phyloP scores from a whole-genome alignment of 2,797 vertebrate genomes.

The Hypotaenidia philippensis region DNA sequence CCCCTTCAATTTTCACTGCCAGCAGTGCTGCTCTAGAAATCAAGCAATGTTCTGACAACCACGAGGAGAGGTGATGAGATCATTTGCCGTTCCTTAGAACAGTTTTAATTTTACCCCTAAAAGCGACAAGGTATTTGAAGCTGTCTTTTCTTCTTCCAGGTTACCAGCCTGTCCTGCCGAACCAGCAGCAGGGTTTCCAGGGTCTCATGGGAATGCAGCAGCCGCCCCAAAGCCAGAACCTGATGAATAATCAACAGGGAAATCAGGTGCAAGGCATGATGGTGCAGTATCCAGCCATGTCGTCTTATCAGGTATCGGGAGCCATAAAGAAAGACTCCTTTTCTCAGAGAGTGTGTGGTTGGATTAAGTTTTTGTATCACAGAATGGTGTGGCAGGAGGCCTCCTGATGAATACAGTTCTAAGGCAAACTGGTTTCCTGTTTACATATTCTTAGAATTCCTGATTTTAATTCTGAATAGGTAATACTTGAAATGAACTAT shows the following conservation, averaged over 20 bases:
- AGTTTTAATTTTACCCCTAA: background rate
- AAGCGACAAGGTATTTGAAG: background rate
- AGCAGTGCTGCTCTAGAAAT: background rate
- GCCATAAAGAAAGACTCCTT: background rate
- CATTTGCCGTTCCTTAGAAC: background rate
- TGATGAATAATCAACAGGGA: conserved; percentile 84
- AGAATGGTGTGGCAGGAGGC: background rate
- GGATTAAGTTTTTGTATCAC: background rate
- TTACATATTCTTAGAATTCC: background rate
- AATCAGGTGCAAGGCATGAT: conserved; percentile 87
- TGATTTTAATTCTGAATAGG: background rate
- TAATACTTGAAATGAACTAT: conserved; percentile 6
- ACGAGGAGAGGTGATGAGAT: fast-evolving
- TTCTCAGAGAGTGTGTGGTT: background rate
- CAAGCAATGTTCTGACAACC: background rate
- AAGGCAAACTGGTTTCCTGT: background rate
- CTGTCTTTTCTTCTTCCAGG: conserved; percentile 71
- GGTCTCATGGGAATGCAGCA: conserved; percentile 87
- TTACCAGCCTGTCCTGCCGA: conserved; percentile 85
- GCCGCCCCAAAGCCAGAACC: conserved; percentile 84
- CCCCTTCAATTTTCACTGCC: background rate
- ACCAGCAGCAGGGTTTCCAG: conserved; percentile 86
- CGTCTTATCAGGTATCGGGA: conserved; percentile 86
- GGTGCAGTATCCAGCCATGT: conserved; percentile 89
- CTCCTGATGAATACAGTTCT: background rate